Conservation (phyloP, 1,140 invertebrate species). For the Sitobion miscanthi region DNA sequence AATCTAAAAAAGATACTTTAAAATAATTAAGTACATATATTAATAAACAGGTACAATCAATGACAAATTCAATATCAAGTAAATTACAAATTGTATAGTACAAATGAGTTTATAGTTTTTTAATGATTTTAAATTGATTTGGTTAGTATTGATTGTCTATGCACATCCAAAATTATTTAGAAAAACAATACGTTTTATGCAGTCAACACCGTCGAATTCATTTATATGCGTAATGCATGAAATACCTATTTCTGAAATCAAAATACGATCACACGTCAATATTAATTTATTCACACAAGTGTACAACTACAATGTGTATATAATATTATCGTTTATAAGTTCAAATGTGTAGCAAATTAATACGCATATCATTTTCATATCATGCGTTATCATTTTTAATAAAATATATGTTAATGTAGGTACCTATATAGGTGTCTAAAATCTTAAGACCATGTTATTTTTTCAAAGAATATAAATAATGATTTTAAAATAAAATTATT, state of each 20-base stretch:
- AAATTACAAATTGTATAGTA: neutral
- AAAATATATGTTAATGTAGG: no score
- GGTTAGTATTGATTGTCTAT: neutral
- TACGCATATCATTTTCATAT: neutral
- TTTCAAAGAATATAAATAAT: neutral
- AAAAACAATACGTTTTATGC: neutral
- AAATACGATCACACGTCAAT: neutral
- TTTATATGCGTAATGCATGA: neutral
- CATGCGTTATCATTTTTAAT: neutral
- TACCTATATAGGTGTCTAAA: neutral
- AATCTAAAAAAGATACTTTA: neutral
- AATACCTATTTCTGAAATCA: neutral
- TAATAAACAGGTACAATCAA: neutral
- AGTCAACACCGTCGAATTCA: neutral
- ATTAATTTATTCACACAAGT: neutral
- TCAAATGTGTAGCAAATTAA: neutral
- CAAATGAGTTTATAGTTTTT: neutral
- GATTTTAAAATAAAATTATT: neutral
- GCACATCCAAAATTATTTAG: neutral
- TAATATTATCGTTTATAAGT: neutral
- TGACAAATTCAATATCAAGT: neutral
- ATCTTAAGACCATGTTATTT: neutral
- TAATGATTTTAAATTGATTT: neutral
- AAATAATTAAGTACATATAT: neutral
- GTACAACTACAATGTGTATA: neutral